phyloP scores from a whole-genome alignment of 92 coral and sea anemone genomes.

The Palythoa caribaeorum region DNA sequence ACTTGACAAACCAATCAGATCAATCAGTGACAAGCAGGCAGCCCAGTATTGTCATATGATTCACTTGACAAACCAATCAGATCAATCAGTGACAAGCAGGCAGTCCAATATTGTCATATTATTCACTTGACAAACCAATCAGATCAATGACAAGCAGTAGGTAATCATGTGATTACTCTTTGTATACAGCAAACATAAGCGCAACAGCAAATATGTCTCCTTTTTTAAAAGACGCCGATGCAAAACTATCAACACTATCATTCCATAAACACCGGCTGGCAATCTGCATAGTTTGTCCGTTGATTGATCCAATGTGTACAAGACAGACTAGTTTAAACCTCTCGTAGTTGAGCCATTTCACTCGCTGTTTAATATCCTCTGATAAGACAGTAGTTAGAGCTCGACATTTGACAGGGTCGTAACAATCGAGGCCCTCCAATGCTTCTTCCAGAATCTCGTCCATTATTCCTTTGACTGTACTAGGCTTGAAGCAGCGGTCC shows the following conservation, averaged over 20 bases:
- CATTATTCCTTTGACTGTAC: constrained; percentile 82
- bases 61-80: background rate
- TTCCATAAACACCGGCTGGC: constrained; percentile 97
- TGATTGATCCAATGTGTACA: constrained; percentile 93
- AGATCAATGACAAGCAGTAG: background rate
- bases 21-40: too few relatives aligned
- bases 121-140: background rate
- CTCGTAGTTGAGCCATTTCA: constrained; percentile 91
- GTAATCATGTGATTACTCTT: constrained; percentile 58
- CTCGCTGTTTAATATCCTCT: constrained; percentile 96
- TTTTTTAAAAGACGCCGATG: constrained; percentile 80
- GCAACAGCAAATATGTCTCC: constrained; percentile 94
- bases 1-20: too few relatives aligned
- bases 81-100: background rate
- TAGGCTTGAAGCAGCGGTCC: constrained; percentile 83
- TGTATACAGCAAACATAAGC: constrained; percentile 90
- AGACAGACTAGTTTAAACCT: constrained; percentile 90
- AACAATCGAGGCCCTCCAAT: constrained; percentile 73
- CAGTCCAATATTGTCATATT: too few relatives aligned
- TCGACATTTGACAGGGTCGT: constrained; percentile 90
- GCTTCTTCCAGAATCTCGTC: constrained; percentile 87
- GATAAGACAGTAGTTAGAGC: constrained; percentile 80
- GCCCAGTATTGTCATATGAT: too few relatives aligned
- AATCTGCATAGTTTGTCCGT: constrained; percentile 90
- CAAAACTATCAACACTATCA: constrained; percentile 85